phyloP scores from a whole-genome alignment of 2,888 invertebrate genomes.

The Auanema freiburgensis region DNA sequence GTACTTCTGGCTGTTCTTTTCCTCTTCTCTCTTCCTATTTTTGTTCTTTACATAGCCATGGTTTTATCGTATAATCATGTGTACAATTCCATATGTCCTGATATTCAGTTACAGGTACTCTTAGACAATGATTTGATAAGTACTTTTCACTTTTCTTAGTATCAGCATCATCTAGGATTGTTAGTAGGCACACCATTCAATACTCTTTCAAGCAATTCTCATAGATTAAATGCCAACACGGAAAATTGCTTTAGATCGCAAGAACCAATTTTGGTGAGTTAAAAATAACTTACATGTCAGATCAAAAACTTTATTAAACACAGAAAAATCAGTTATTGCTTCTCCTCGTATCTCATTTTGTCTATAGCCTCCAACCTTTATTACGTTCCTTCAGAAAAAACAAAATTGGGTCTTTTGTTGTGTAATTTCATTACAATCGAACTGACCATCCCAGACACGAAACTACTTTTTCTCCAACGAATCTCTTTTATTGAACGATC shows the following conservation, averaged over 20 bases:
- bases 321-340: neutral
- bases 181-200: slow-evolving; percentile 14
- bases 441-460: no score
- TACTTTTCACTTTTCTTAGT: no score
- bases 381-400: neutral
- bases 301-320: neutral
- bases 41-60: slow-evolving; percentile 28
- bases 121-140: no score
- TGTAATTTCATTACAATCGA: neutral
- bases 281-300: neutral
- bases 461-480: no score
- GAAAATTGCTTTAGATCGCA: slow-evolving; percentile 29
- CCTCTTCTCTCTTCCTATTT: slow-evolving; percentile 29
- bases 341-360: neutral
- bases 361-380: neutral
- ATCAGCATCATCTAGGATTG: slow-evolving; percentile 24
- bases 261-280: slow-evolving; percentile 24
- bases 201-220: slow-evolving; percentile 13
- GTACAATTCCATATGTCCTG: slow-evolving; percentile 38
- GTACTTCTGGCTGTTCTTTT: slow-evolving; percentile 28
- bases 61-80: slow-evolving; percentile 33
- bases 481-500: no score
- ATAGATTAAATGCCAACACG: slow-evolving; percentile 24
- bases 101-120: slow-evolving; percentile 31
- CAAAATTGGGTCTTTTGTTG: neutral